A percentile compares a stretch with the other conserved stretches of the same genome.
Evolutionary conservation across 2,113 vertebrate genomes (phyloP).

Genomic region (Cnemophilus loriae): DNA sequence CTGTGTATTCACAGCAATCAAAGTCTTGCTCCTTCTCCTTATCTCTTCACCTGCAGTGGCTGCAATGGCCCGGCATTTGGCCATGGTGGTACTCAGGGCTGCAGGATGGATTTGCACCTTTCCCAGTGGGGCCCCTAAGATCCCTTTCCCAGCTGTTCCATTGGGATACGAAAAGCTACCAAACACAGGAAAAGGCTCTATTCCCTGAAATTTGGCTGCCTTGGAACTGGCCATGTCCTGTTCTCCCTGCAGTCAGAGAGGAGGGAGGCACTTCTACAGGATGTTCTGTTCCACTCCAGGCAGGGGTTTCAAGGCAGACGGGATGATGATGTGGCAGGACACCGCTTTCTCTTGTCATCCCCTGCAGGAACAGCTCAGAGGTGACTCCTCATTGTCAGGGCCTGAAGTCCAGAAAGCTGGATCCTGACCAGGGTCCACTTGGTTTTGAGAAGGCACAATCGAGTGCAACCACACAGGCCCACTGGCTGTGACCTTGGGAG

Average conservation of each 20-base stretch:
- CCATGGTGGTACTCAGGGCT: rapidly evolving
- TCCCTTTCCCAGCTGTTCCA: background rate
- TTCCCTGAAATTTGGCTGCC: background rate
- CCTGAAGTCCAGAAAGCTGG: background rate
- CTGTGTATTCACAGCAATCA: rapidly evolving
- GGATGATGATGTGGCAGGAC: background rate
- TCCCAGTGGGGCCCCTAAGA: background rate
- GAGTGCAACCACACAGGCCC: background rate
- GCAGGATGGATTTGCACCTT: background rate
- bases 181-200: background rate
- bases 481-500: rapidly evolving
- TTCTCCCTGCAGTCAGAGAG: background rate
- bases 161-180: background rate
- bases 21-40: background rate
- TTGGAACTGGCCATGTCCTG: background rate
- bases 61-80: rapidly evolving
- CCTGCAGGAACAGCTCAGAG: background rate
- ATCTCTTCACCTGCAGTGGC: background rate
- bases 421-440: background rate
- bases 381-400: background rate
- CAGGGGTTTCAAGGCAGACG: background rate
- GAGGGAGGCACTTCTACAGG: background rate
- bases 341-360: background rate
- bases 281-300: background rate
- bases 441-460: background rate